phyloP scores from a whole-genome alignment of 2,797 vertebrate genomes.

The Adrianichthys oophorus region DNA sequence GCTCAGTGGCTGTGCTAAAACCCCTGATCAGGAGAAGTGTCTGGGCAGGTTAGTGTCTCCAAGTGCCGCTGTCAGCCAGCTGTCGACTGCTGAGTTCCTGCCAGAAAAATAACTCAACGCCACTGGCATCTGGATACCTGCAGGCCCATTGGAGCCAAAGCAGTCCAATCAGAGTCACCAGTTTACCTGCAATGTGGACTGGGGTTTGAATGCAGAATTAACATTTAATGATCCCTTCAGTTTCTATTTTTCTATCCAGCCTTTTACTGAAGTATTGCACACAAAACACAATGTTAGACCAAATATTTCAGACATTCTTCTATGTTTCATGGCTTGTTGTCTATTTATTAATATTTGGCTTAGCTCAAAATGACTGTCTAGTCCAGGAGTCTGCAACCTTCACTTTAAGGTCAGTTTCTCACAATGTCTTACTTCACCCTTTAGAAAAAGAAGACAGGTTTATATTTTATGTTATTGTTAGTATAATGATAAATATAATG shows the following conservation, averaged over 20 bases:
- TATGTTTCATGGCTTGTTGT: too few species aligned
- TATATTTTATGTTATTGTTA: too few species aligned
- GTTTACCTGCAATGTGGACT: conserved; percentile 2
- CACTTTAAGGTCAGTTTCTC: too few species aligned
- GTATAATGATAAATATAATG: too few species aligned
- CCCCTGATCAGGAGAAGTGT: conserved; percentile 43
- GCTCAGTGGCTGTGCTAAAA: conserved; percentile 11
- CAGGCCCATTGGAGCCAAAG: conserved; percentile 15
- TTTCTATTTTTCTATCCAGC: too few species aligned
- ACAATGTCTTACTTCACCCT: too few species aligned
- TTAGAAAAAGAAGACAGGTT: too few species aligned
- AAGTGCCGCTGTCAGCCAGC: conserved; percentile 43
- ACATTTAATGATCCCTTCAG: background rate
- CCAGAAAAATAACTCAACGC: conserved; percentile 39
- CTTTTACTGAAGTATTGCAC: background rate
- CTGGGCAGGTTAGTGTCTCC: conserved; percentile 50
- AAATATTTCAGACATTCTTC: too few species aligned
- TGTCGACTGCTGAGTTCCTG: conserved; percentile 45
- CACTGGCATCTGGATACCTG: conserved; percentile 28
- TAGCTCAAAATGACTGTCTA: too few species aligned
- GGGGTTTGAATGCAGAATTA: background rate
- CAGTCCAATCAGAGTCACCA: conserved; percentile 8
- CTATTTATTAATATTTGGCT: too few species aligned
- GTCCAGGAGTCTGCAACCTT: too few species aligned
- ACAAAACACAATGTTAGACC: too few species aligned